Base-by-base conservation (phyloP, 1,140 invertebrate species). In the Magallana angulata region DNA sequence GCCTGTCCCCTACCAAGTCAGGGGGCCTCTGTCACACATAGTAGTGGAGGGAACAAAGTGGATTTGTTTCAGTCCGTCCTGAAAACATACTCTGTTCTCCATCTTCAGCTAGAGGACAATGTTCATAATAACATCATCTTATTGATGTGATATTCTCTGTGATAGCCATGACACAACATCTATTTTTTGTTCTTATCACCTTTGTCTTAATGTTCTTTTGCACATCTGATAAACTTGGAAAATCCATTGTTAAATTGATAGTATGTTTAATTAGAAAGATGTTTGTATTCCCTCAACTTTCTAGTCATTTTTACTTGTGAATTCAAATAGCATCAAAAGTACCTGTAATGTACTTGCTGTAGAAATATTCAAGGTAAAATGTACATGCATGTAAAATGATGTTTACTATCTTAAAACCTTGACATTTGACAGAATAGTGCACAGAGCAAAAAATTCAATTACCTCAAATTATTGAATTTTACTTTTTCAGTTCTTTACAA, bases 151-250 rank as follows among this genome's bases (percentile, higher is more conserved):
- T 12, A 36, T 30, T 36, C 24, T 30, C 68, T 76, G 68, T 76
- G 68, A 76, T 76, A 76, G 24, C 24, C n/a, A 11, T 76, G 14
- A 76, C 68, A 76, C 14, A 11, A 24, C 8, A 11, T 76, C 68
- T 76, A 76, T 76, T 76, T 24, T 76, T 76, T 76, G 18, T 76
- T 30, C 24, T 30, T 36, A 76, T 18, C 68, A 76, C 68, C 24
- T 71, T 71, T 76, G 14, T 76, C 36, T 30, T 36, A 36, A 30
- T 76, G 4, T 76, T 12, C 24, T 11, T 30, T 30, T 76, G 68
- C 68, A 76, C 36, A 9, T 2, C 36, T 76, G 36, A 36, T 18
- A 30, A 76, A 12, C 24, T 12, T 24, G 18, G 18, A 30, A 30
- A 18, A 30, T 18, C 24, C 68, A 76, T 76, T 76, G 7, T 24